These are phyloP conservation scores for Drosophila pruinosa DNA, from an alignment of 1,140 invertebrate genomes.

Conservation along the genomic window DNA sequence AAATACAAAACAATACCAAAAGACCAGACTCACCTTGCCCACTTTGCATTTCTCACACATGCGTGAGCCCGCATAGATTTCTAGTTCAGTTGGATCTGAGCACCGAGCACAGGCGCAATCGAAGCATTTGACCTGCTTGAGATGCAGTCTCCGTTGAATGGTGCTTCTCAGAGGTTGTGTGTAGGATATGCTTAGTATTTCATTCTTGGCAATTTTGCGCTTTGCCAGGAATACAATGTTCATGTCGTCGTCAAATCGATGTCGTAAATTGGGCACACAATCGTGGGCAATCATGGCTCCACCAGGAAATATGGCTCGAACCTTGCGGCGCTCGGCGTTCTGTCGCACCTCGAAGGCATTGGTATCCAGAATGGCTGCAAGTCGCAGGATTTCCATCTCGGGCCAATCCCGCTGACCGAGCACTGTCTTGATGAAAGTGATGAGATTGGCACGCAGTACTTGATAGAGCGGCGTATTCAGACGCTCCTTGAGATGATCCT, in stretches of 20 bases:
- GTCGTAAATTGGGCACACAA: constrained; percentile 86
- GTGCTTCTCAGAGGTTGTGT: constrained; percentile 88
- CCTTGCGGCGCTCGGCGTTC: constrained; percentile 81
- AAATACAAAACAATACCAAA: background rate
- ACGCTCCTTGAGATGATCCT: constrained; percentile 86
- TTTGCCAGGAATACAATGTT: constrained; percentile 85
- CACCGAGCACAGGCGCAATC: constrained; percentile 86
- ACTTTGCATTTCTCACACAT: constrained; percentile 85
- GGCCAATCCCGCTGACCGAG: constrained; percentile 84
- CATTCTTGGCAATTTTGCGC: constrained; percentile 86
- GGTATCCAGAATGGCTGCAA: constrained; percentile 87
- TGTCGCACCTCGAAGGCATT: constrained; percentile 87
- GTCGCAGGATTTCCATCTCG: constrained; percentile 86
- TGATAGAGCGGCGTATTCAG: constrained; percentile 85
- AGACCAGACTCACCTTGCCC: constrained; percentile 70
- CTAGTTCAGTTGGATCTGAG: constrained; percentile 86
- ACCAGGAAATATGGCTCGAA: constrained; percentile 86
- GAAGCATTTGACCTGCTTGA: constrained; percentile 87
- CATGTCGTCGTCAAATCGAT: constrained; percentile 85
- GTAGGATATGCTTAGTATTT: constrained; percentile 87
- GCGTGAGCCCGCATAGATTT: constrained; percentile 86
- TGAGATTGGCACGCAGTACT: constrained; percentile 85
- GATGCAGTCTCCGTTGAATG: constrained; percentile 85
- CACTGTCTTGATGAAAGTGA: constrained; percentile 85
- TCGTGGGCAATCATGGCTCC: constrained; percentile 87